Conservation (phyloP, 2,113 vertebrate genomes). For the Lynx canadensis region DNA sequence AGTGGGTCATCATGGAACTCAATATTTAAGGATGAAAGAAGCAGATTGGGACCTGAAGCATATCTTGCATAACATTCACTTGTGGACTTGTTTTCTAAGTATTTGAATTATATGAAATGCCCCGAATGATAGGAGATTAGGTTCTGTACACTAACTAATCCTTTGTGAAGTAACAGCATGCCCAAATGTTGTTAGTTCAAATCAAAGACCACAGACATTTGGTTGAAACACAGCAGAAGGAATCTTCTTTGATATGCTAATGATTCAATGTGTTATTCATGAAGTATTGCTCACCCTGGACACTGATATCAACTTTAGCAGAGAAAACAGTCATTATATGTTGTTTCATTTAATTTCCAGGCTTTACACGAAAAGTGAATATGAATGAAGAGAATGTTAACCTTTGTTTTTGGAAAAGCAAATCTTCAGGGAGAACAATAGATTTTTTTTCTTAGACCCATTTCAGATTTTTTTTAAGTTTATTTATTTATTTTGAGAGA, state of each 20-base stretch:
- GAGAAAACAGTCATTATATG: conserved; percentile 65
- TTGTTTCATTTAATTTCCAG: conserved; percentile 76
- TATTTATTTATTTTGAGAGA: too few relatives aligned
- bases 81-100: background rate
- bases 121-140: conserved; percentile 49
- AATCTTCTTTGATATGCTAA: conserved; percentile 76
- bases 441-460: background rate
- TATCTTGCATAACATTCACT: background rate
- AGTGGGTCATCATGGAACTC: conserved; percentile 38
- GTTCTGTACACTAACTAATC: conserved; percentile 56
- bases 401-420: conserved; percentile 60
- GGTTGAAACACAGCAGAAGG: conserved; percentile 6
- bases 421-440: conserved; percentile 6
- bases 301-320: conserved; percentile 58
- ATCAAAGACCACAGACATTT: conserved; percentile 66
- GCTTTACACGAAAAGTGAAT: conserved; percentile 54
- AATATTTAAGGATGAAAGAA: conserved; percentile 40
- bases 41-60: background rate
- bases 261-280: conserved; percentile 66
- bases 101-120: conserved; percentile 56
- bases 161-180: conserved; percentile 43
- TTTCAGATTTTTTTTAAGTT: background rate
- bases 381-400: conserved; percentile 64
- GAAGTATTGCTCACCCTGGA: conserved; percentile 58
- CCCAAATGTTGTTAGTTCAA: conserved; percentile 55